A percentile compares a stretch with the other conserved stretches of the same genome.
Conservation (phyloP, 1,140 invertebrate species). For the Trissolcus basalis region DNA sequence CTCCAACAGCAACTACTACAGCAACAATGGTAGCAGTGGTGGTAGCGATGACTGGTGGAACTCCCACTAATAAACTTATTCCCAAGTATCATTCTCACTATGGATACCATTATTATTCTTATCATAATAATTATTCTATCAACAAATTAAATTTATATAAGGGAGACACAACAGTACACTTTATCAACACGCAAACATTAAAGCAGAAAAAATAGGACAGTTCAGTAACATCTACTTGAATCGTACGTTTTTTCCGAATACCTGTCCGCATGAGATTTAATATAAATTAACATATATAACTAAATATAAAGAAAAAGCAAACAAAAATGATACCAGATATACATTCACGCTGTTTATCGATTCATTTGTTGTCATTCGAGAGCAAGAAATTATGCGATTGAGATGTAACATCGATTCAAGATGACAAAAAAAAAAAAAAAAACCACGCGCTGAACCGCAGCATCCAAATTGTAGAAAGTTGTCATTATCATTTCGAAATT, state of each 20-base stretch:
- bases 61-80: constrained; percentile 33
- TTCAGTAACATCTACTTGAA: constrained; percentile 39
- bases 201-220: constrained; percentile 40
- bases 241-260: constrained; percentile 34
- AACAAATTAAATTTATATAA: constrained; percentile 75
- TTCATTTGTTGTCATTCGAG: constrained; percentile 32
- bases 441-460: constrained; percentile 15
- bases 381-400: constrained; percentile 13
- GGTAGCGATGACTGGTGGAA: constrained; percentile 71
- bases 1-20: constrained; percentile 68
- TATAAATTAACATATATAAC: constrained; percentile 29
- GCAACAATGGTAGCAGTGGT: constrained; percentile 65
- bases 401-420: constrained; percentile 35
- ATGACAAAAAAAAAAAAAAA: constrained; percentile 15
- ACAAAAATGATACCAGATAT: constrained; percentile 21
- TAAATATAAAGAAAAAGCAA: background rate
- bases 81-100: constrained; percentile 61
- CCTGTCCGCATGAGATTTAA: constrained; percentile 46
- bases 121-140: constrained; percentile 72
- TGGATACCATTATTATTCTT: constrained; percentile 72
- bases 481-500: constrained; percentile 61
- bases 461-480: constrained; percentile 33
- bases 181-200: constrained; percentile 55
- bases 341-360: constrained; percentile 41
- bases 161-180: constrained; percentile 68